Percentiles rank a stretch among this genome's conserved stretches.
Conservation (phyloP, 2,797 vertebrate genomes). For the Platalea minor region DNA sequence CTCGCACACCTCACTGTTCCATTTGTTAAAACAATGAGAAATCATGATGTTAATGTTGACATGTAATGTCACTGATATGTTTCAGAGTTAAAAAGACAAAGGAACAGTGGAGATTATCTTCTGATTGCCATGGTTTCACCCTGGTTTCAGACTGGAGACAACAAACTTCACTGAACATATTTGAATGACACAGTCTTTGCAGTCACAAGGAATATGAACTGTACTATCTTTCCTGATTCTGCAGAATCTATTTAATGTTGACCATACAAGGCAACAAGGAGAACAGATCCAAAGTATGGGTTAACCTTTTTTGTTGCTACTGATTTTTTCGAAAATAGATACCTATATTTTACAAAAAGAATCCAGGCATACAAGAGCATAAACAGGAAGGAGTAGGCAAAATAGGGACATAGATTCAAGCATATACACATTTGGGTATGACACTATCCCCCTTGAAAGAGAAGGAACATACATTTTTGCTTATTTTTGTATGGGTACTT, state of each 20-base stretch:
- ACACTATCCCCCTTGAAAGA: neutral
- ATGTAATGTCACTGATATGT: neutral
- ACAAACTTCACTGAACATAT: neutral
- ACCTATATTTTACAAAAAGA: neutral
- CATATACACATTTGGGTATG: neutral
- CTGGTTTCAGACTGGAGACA: neutral
- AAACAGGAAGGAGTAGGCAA: neutral
- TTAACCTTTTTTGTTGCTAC: neutral
- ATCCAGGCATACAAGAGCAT: neutral
- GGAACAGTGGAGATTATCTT: neutral
- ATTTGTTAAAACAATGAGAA: neutral
- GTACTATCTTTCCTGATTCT: neutral
- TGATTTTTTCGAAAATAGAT: neutral
- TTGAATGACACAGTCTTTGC: neutral
- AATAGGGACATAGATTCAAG: neutral
- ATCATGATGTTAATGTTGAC: neutral
- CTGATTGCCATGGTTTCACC: neutral
- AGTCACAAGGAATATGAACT: neutral
- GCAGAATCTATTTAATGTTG: neutral
- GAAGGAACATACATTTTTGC: neutral
- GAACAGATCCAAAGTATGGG: neutral
- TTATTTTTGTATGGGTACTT: neutral
- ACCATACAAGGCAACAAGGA: neutral
- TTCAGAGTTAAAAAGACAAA: neutral
- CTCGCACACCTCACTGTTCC: neutral